These are phyloP conservation scores for Pampusana beccarii DNA, from an alignment of 2,113 vertebrate genomes.

Conservation along the genomic window DNA sequence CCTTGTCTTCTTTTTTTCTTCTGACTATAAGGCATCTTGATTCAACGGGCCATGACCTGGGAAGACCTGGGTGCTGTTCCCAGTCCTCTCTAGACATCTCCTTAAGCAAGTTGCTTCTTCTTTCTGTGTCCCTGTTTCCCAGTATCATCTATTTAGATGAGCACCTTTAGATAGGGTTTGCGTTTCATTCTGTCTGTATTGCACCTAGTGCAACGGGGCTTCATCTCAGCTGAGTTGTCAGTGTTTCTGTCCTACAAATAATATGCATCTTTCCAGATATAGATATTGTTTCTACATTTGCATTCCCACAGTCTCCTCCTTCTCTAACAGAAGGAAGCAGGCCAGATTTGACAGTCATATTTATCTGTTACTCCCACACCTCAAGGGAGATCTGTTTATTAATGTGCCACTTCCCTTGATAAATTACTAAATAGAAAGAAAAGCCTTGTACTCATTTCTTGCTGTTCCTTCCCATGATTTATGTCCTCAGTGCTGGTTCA, in stretches of 20 bases:
- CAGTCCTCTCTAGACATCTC: not conserved
- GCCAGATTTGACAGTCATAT: slow-evolving; percentile 82
- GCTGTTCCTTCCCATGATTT: slow-evolving; percentile 81
- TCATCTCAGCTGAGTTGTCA: slow-evolving; percentile 27
- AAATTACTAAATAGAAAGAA: slow-evolving; percentile 89
- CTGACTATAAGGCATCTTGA: not conserved
- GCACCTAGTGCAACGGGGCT: not conserved
- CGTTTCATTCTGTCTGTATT: not conserved
- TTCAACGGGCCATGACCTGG: not conserved
- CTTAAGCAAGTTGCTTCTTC: not conserved
- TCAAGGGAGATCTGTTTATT: slow-evolving; percentile 89
- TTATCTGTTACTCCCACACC: slow-evolving; percentile 84
- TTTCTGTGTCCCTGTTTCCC: not conserved
- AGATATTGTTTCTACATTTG: slow-evolving; percentile 66
- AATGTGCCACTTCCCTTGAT: slow-evolving; percentile 89
- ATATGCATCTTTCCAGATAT: not conserved
- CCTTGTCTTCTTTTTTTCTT: not conserved
- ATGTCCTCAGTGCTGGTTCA: slow-evolving; percentile 61
- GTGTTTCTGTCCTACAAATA: slow-evolving; percentile 45
- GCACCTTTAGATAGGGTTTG: not conserved
- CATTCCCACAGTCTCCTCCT: slow-evolving; percentile 67
- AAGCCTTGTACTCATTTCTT: slow-evolving; percentile 85
- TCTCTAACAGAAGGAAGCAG: slow-evolving; percentile 77
- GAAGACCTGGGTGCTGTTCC: not conserved
- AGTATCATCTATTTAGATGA: not conserved